These are phyloP conservation scores for Cabera pusaria DNA, from an alignment of 2,888 invertebrate genomes.

Conservation along the genomic window DNA sequence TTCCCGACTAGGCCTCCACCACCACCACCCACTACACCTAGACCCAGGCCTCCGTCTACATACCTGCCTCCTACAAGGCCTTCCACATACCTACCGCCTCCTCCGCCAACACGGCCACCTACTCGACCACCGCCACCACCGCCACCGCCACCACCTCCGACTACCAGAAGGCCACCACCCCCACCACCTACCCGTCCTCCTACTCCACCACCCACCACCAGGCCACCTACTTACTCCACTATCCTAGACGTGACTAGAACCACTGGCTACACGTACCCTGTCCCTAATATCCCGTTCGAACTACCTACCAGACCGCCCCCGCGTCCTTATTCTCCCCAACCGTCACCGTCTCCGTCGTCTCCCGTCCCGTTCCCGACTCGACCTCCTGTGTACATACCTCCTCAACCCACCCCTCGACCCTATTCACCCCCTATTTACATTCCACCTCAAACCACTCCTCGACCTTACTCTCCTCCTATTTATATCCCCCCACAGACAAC, in stretches of 20 bases:
- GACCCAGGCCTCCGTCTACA: conserved; percentile 26
- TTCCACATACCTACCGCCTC: conserved; percentile 24
- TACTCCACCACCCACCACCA: conserved; percentile 32
- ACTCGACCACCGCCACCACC: conserved; percentile 23
- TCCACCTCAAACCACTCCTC: conserved; percentile 24
- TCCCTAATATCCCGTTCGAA: conserved; percentile 51
- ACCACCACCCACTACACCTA: conserved; percentile 31
- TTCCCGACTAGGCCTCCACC: conserved; percentile 30
- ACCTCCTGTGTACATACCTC: conserved; percentile 36
- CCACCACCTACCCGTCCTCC: conserved; percentile 31
- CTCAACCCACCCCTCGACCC: conserved; percentile 30
- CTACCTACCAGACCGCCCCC: conserved; percentile 40
- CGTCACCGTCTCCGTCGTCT: conserved; percentile 28
- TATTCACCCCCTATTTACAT: conserved; percentile 23
- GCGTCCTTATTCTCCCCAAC: conserved; percentile 22
- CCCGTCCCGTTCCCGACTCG: conserved; percentile 31
- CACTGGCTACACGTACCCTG: conserved; percentile 55
- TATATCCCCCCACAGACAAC: conserved; percentile 34
- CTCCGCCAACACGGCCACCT: conserved; percentile 24
- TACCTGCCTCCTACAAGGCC: conserved; percentile 18
- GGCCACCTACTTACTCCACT: conserved; percentile 39
- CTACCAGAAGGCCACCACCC: conserved; percentile 27
- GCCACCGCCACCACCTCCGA: conserved; percentile 20
- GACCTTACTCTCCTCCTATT: conserved; percentile 28
- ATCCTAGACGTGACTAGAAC: conserved; percentile 38